Base-by-base conservation (phyloP, 2,113 vertebrate species). In the Phodopus roborovskii region DNA sequence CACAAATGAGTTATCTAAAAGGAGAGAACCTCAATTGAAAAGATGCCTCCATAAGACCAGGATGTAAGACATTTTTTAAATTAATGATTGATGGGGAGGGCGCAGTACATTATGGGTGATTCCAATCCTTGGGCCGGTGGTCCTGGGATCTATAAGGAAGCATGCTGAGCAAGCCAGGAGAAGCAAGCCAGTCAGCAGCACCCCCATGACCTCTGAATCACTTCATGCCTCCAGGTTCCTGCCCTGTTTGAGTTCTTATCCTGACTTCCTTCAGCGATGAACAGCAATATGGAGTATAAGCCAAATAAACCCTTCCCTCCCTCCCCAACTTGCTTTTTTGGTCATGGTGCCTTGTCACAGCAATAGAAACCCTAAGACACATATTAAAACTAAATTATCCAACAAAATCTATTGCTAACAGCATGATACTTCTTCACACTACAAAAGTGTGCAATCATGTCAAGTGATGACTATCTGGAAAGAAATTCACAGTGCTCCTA, bases 401-500 rank as follows among this genome's bases (percentile, higher is more conserved):
- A 42, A 17, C 24, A 86, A 73, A 89, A 53, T 83, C 66, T 20
- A 58, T 39, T 70, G 53, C 48, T 88, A 75, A 68, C 30, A 68
- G 50, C 77, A 83, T 75, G n/a, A 79, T 79, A 78, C 42, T 58
- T 91, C 62, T 68, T 71, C 7, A 88, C 3, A 66, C 39, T 73
- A 15, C 53, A 36, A 68, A 81, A 94, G 22, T 58, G 11, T 66
- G 2, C 11, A 91, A 7, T 91, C 78, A 75, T 81, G 83, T 90
- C 71, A 96, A 85, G 83, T 89, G 60, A 73, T 91, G 60, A n/a
- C 15, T 62, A 45, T 71, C 36, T 87, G 42, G 53, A 84, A 94
- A 92, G 45, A 87, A 92, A 95, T 60, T 71, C 86, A 94, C 8
- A 77, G 70, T 88, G 8, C 36, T 96, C 78, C 6, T 60, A 94